phyloP scores from a whole-genome alignment of 2,797 vertebrate genomes.

The Phalloptychus januarius region DNA sequence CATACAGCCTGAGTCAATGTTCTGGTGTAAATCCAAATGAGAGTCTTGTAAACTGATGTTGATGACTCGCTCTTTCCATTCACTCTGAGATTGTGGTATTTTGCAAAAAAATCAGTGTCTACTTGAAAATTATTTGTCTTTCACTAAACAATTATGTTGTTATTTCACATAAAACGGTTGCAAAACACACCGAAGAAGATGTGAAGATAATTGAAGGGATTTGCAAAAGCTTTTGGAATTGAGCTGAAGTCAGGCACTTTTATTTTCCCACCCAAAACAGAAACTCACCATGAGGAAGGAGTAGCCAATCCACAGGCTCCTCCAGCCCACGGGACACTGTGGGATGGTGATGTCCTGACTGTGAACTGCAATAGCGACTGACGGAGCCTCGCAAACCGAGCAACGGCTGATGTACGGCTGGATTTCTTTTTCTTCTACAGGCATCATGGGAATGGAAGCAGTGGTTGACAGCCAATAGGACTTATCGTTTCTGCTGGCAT shows the following conservation, averaged over 20 bases:
- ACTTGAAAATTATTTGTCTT: not conserved
- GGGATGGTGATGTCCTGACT: conserved; percentile 96
- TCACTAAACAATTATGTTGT: not conserved
- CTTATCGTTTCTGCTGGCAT: conserved; percentile 96
- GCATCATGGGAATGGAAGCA: conserved; percentile 98
- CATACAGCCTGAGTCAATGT: not conserved
- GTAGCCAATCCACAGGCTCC: conserved; percentile 98
- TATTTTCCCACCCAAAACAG: not conserved
- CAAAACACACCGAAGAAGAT: not conserved
- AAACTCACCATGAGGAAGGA: conserved; percentile 95
- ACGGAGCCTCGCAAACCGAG: conserved; percentile 95
- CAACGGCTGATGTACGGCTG: conserved; percentile 96
- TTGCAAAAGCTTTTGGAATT: not conserved
- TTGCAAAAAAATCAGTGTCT: not conserved
- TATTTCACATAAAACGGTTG: not conserved
- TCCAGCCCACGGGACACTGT: conserved; percentile 92
- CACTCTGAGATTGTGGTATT: not conserved
- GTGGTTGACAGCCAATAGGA: conserved; percentile 98
- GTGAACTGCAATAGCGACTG: conserved; percentile 94
- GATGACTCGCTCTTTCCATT: not conserved
- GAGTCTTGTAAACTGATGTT: not conserved
- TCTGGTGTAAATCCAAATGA: not conserved
- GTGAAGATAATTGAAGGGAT: not conserved
- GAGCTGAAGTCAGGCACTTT: not conserved
- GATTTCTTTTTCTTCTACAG: conserved; percentile 90